A percentile compares a stretch with the other conserved stretches of the same genome.
Conservation (phyloP, 2,888 invertebrate species). For the Lissonota sp. region DNA sequence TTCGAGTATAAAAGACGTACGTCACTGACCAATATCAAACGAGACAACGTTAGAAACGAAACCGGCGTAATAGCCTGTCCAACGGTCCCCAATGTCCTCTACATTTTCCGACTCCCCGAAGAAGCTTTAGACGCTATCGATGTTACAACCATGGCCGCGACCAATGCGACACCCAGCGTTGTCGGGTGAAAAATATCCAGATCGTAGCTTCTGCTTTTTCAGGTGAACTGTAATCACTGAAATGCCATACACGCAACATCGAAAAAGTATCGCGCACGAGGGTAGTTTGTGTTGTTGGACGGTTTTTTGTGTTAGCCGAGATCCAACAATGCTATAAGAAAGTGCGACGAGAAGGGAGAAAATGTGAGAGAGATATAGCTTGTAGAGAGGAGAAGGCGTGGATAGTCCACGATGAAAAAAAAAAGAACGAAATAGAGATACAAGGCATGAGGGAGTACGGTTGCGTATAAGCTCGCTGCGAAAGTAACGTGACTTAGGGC, state of each 20-base stretch:
- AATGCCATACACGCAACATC: conserved; percentile 53
- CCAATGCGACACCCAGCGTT: conserved; percentile 42
- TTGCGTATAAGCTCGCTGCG: conserved; percentile 71
- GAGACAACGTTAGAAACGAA: conserved; percentile 77
- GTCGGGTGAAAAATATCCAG: conserved; percentile 73
- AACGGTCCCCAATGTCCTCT: conserved; percentile 79
- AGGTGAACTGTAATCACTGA: conserved; percentile 72
- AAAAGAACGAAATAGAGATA: conserved; percentile 39
- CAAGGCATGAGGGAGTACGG: conserved; percentile 42
- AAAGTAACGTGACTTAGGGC: conserved; percentile 76
- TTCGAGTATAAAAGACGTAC: conserved; percentile 34
- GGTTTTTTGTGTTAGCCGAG: conserved; percentile 30
- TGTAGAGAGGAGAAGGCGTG: conserved; percentile 2
- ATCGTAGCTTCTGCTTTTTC: conserved; percentile 75
- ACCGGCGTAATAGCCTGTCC: conserved; percentile 66
- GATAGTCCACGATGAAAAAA: conserved; percentile 44
- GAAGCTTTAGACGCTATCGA: conserved; percentile 62
- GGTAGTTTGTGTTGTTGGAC: conserved; percentile 40
- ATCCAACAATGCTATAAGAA: conserved; percentile 50
- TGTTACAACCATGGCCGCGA: conserved; percentile 40
- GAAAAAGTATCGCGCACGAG: conserved; percentile 33
- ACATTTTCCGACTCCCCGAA: conserved; percentile 72
- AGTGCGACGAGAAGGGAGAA: conserved; percentile 29
- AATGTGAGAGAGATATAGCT: conserved; percentile 26
- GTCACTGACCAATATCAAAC: conserved; percentile 67